Evolutionary conservation across 2,113 vertebrate genomes (phyloP).

Genomic region (Otocyon megalotis): DNA sequence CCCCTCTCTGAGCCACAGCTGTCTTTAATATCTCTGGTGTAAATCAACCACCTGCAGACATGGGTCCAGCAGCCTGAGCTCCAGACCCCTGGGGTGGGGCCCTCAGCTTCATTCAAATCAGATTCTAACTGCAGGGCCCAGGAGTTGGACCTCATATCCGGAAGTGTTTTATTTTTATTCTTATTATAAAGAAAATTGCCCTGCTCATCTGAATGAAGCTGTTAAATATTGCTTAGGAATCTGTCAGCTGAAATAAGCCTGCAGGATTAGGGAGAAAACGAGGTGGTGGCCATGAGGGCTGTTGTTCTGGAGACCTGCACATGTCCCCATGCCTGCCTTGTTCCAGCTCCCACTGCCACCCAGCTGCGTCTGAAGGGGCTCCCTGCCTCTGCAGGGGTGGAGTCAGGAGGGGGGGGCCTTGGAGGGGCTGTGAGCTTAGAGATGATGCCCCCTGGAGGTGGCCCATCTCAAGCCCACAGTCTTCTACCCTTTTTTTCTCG

Average conservation of each 20-base stretch:
- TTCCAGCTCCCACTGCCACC: background rate
- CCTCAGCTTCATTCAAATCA: background rate
- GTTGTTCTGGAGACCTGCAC: background rate
- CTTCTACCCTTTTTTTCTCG: background rate
- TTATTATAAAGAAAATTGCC: slow-evolving; percentile 65
- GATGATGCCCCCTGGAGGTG: background rate
- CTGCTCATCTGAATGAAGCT: background rate
- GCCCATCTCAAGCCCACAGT: background rate
- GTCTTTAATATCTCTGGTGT: background rate
- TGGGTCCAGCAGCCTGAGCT: rapidly evolving
- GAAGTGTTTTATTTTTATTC: slow-evolving; percentile 65
- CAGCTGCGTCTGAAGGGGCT: background rate
- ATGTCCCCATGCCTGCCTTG: background rate
- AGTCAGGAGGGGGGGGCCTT: background rate
- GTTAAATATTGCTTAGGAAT: slow-evolving; percentile 29
- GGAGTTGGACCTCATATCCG: background rate
- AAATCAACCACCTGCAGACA: background rate
- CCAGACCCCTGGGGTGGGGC: background rate
- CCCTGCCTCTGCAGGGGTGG: rapidly evolving
- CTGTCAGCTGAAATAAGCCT: slow-evolving; percentile 48
- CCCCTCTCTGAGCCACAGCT: background rate
- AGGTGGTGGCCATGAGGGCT: background rate
- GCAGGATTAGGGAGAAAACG: background rate
- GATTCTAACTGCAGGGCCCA: background rate
- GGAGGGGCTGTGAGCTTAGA: background rate